Evolutionary conservation across 2,888 invertebrate genomes (phyloP), one percentile per base, ranked within the genome.

Genomic region (Oscheius sp.): DNA sequence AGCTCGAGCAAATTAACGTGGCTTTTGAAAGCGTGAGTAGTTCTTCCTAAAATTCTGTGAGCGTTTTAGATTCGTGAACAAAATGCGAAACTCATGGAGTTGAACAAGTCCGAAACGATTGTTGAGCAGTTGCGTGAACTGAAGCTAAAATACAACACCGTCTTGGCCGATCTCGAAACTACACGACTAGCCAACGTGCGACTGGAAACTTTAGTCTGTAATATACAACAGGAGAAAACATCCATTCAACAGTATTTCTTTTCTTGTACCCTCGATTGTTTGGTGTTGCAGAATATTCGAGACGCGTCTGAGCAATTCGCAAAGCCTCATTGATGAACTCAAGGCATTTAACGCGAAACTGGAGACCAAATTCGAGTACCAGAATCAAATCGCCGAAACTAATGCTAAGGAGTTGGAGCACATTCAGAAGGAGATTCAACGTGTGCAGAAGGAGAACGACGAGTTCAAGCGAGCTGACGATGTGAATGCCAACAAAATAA

Each of bases 331-430:
- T 13, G 21, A 37, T 48, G 74, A 75, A 29, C n/a, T 75, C 33
- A 65, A 71, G n/a, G 71, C 70, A 29, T 74, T 73, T 1, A 84
- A 80, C 62, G 82, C 77, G 13, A 74, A 75, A n/a, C 65, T 84
- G 62, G 78, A 81, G 53, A 75, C 76, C 72, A 76, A 80, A 10
- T 73, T 84, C 50, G 84, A 84, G 42, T 78, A 80, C 59, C 84
- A 84, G 68, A 84, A 82, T 51, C 71, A 79, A 60, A 74, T 76
- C n/a, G 74, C 76, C 5, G 32, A 50, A 11, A 32, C 55, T 9
- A 70, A 75, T 32, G 47, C 60, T 1, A 50, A 74, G 51, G 68
- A 74, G 11, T 29, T 68, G 51, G 74, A 73, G n/a, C 4, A 21
- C 9, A 37, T 63, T 3, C 63, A 73, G 29, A 73, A 63, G 47